Conservation (phyloP, 1,140 invertebrate species). For the Drosophila bocki region DNA sequence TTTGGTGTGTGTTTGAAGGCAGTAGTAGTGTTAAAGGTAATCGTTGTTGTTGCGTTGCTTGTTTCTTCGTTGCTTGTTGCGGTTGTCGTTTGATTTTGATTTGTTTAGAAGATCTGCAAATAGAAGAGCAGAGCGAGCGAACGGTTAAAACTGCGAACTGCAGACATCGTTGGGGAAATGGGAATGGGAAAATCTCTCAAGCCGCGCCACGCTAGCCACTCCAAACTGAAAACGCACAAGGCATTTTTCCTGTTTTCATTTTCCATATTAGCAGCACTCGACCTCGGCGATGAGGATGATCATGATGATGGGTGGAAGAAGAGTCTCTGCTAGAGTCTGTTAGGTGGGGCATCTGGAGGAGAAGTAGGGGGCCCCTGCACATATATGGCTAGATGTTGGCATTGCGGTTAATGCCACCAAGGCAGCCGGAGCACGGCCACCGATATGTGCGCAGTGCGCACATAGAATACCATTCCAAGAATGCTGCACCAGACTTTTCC, state of each 20-base stretch:
- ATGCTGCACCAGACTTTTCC: slow-evolving; percentile 79
- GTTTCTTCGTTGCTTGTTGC: slow-evolving; percentile 55
- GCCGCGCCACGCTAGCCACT: slow-evolving; percentile 37
- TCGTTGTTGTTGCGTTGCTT: slow-evolving; percentile 40
- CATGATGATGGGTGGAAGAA: slow-evolving; percentile 26
- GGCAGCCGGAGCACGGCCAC: slow-evolving; percentile 45
- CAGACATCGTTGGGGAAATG: slow-evolving; percentile 12
- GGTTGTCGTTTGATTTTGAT: slow-evolving; percentile 57
- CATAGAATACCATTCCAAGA: slow-evolving; percentile 59
- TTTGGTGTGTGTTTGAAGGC: slow-evolving; percentile 34
- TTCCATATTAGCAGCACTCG: slow-evolving; percentile 78
- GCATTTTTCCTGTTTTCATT: slow-evolving; percentile 83
- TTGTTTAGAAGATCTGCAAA: slow-evolving; percentile 75
- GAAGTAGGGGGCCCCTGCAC: slow-evolving; percentile 37
- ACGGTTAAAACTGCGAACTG: slow-evolving; percentile 41
- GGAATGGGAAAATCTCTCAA: slow-evolving; percentile 25
- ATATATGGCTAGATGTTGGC: slow-evolving; percentile 63
- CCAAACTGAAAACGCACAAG: slow-evolving; percentile 56
- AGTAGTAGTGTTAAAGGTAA: slow-evolving; percentile 38
- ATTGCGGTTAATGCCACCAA: slow-evolving; percentile 78
- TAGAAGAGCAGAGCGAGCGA: slow-evolving; percentile 50
- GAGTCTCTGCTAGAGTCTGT: slow-evolving; percentile 1
- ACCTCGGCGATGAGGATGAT: slow-evolving; percentile 47
- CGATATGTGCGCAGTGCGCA: slow-evolving; percentile 39
- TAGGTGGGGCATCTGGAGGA: slow-evolving; percentile 33